Evolutionary conservation across 2,888 invertebrate genomes (phyloP).

Genomic region (Heliconius hortense): DNA sequence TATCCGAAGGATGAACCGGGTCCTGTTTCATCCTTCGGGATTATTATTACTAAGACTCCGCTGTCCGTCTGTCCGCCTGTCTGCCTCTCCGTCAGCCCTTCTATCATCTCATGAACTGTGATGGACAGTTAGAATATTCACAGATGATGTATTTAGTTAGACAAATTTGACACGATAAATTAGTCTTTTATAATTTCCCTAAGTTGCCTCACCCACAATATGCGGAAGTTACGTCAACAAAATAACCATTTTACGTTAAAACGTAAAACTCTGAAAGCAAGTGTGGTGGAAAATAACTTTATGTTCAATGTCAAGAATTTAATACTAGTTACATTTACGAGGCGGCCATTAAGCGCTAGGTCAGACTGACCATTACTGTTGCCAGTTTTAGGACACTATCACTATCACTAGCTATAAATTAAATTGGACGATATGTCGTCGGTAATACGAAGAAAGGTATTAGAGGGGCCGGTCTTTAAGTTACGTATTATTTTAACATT

Average conservation of each 20-base stretch:
- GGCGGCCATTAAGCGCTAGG: slow-evolving; percentile 20
- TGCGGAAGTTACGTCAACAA: neutral
- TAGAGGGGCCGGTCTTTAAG: neutral
- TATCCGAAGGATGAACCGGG: no score
- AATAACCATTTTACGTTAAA: neutral
- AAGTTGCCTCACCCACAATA: neutral
- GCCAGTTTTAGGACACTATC: slow-evolving; percentile 14
- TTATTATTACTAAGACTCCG: no score
- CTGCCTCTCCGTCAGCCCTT: no score
- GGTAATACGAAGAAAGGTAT: neutral
- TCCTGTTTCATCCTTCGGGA: no score
- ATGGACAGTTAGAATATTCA: no score
- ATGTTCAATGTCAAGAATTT: slow-evolving; percentile 23
- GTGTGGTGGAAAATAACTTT: slow-evolving; percentile 19
- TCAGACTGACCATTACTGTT: slow-evolving; percentile 6
- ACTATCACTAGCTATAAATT: slow-evolving; percentile 1
- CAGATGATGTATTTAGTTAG: no score
- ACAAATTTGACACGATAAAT: no score
- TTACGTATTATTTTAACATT: neutral
- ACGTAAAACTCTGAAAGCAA: slow-evolving; percentile 5
- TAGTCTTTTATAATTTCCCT: no score
- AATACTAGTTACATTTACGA: slow-evolving; percentile 24
- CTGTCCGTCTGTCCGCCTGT: no score
- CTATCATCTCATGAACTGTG: no score
- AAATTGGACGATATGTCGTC: slow-evolving; percentile 1